phyloP scores from a whole-genome alignment of 2,113 vertebrate species.

The Trinectes maculatus region DNA sequence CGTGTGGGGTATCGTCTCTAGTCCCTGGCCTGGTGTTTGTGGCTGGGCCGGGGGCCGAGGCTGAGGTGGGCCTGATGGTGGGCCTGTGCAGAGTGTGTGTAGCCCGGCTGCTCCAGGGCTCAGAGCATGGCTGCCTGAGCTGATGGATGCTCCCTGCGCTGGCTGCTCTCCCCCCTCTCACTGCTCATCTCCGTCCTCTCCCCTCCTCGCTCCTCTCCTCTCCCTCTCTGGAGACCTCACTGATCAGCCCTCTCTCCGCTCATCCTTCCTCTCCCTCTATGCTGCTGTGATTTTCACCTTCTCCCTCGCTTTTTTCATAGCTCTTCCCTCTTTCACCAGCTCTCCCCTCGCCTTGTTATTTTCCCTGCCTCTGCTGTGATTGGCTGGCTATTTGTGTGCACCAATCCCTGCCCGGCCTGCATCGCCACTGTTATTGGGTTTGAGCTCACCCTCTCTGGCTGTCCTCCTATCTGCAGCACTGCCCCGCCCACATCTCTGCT shows the following conservation, averaged over 20 bases:
- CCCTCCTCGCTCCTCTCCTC: slow-evolving; percentile 35
- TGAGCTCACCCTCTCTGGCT: slow-evolving; percentile 59
- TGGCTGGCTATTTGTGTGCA: slow-evolving; percentile 82
- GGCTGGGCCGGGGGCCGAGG: slow-evolving; percentile 42
- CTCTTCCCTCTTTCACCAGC: slow-evolving; percentile 69
- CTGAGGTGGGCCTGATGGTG: slow-evolving; percentile 45
- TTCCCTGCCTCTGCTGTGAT: slow-evolving; percentile 68
- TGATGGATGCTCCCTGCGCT: slow-evolving; percentile 59
- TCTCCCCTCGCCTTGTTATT: slow-evolving; percentile 69
- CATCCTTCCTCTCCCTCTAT: slow-evolving; percentile 54
- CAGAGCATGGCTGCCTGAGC: slow-evolving; percentile 71
- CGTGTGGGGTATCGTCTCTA: slow-evolving; percentile 20
- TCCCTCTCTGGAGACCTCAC: slow-evolving; percentile 59
- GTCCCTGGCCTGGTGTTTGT: slow-evolving; percentile 34
- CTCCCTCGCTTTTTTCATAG: slow-evolving; percentile 75
- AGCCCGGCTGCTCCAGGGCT: slow-evolving; percentile 66
- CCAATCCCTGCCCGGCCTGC: slow-evolving; percentile 68
- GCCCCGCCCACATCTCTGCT: slow-evolving; percentile 63
- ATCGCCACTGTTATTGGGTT: slow-evolving; percentile 52
- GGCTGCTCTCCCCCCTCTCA: slow-evolving; percentile 56
- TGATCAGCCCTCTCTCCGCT: slow-evolving; percentile 35
- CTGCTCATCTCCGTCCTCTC: slow-evolving; percentile 60
- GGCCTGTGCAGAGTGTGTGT: slow-evolving; percentile 59
- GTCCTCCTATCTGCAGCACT: slow-evolving; percentile 54
- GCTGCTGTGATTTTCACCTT: slow-evolving; percentile 71